Percentiles rank a stretch among this genome's conserved stretches.
Evolutionary conservation across 1,140 invertebrate species (phyloP).

Genomic region (Coenobita brevimanus): DNA sequence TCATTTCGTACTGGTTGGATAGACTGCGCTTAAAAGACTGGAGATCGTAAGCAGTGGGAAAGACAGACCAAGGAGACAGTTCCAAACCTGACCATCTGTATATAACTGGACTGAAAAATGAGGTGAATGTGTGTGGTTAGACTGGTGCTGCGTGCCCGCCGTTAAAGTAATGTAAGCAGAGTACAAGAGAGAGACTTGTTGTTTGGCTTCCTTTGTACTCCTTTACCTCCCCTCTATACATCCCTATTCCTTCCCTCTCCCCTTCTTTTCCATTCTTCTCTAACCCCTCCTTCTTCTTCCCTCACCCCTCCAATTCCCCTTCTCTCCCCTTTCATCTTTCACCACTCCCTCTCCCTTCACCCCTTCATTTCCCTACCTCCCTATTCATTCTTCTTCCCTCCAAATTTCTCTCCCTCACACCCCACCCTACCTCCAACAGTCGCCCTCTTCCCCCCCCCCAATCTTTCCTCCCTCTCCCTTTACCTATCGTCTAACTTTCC

Average conservation of each 20-base stretch:
- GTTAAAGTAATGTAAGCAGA: not conserved
- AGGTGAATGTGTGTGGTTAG: no score
- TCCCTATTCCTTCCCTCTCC: not conserved
- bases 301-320: not conserved
- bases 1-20: no score
- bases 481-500: not conserved
- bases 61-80: no score
- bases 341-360: not conserved
- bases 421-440: not conserved
- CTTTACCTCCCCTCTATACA: not conserved
- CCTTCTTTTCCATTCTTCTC: not conserved
- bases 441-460: not conserved
- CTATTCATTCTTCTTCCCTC: not conserved
- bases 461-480: not conserved
- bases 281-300: not conserved
- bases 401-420: not conserved
- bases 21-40: no score
- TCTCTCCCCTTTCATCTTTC: not conserved
- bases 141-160: no score
- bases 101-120: no score
- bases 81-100: no score
- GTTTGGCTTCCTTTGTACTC: not conserved
- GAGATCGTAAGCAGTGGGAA: no score
- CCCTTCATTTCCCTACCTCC: not conserved
- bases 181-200: not conserved